phyloP scores from a whole-genome alignment of 2,888 invertebrate genomes.

The Bombyx huttoni region DNA sequence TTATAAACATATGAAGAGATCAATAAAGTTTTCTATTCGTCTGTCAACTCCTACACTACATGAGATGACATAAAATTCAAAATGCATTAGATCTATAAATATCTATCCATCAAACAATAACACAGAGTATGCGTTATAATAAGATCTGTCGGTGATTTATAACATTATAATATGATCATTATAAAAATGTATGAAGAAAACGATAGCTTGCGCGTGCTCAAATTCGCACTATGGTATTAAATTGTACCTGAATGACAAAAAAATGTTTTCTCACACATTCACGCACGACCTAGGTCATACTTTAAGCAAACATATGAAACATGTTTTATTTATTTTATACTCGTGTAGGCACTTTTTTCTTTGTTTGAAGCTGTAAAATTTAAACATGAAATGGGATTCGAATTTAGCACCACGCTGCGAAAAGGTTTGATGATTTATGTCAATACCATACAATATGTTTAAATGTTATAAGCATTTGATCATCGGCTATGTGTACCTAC shows the following conservation, averaged over 20 bases:
- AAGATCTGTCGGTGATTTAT: no score
- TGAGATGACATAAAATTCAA: no score
- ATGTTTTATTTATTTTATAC: neutral
- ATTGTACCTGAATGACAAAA: neutral
- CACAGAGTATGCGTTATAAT: no score
- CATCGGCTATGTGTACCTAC: neutral
- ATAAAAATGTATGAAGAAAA: no score
- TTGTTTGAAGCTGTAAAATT: neutral
- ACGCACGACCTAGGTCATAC: neutral
- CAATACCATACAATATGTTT: neutral
- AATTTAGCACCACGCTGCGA: neutral
- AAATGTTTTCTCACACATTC: neutral
- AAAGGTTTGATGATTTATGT: neutral
- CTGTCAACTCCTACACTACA: no score
- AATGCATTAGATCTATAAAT: no score
- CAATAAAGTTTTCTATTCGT: no score
- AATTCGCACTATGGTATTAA: neutral
- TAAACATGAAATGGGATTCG: neutral
- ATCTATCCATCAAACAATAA: no score
- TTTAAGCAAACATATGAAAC: neutral
- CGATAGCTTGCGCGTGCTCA: neutral
- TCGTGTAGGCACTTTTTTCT: neutral
- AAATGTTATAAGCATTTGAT: neutral
- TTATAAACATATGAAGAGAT: no score
- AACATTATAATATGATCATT: no score